Evolutionary conservation across 2,113 vertebrate species (phyloP).

Genomic region (Gymnogyps californianus): DNA sequence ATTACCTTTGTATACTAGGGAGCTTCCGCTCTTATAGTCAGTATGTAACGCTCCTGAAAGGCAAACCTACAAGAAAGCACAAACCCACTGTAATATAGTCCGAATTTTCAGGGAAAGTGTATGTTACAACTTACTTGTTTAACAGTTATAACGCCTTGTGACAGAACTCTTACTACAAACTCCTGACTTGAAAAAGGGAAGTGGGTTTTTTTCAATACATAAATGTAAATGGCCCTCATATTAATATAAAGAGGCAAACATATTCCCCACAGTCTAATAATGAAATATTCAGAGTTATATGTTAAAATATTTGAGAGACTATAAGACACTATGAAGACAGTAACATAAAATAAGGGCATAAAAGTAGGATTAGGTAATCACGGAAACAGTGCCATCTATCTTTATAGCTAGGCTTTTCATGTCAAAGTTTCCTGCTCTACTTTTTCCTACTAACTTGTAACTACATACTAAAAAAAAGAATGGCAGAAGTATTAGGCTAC

Average conservation of each 20-base stretch:
- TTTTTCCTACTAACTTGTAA: not conserved
- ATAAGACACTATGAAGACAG: not conserved
- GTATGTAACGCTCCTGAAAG: not conserved
- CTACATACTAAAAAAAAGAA: not conserved
- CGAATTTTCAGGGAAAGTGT: not conserved
- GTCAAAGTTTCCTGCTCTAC: not conserved
- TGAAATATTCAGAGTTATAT: not conserved
- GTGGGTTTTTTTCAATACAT: rapidly evolving
- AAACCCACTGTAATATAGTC: not conserved
- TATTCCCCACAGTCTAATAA: not conserved
- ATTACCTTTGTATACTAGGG: constrained; percentile 55
- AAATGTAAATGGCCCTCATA: not conserved
- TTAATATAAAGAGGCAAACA: not conserved
- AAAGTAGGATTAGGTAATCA: not conserved
- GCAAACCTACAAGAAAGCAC: constrained; percentile 41
- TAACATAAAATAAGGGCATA: not conserved
- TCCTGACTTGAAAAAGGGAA: not conserved
- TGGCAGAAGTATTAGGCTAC: not conserved
- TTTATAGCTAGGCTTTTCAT: not conserved
- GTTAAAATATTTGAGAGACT: not conserved
- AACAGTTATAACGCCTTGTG: not conserved
- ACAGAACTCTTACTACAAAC: not conserved
- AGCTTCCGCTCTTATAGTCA: constrained; percentile 4
- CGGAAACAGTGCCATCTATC: not conserved
- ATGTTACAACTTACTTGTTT: not conserved